Conservation (phyloP, 2,888 invertebrate genomes). For the Ariolimax columbianus region DNA sequence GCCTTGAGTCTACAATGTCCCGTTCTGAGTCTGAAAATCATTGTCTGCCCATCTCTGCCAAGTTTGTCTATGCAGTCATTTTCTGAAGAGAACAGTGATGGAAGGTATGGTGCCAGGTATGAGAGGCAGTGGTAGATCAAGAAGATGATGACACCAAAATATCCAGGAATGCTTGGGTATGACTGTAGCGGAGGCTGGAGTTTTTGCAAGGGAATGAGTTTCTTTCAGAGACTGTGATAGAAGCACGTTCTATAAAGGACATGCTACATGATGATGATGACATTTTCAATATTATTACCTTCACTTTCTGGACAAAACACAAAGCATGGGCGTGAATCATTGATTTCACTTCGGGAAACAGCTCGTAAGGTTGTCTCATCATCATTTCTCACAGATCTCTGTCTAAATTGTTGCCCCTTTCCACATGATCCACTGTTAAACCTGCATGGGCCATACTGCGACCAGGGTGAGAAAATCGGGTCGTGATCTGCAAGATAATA, state of each 20-base stretch:
- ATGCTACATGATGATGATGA: too few relatives aligned
- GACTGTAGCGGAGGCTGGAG: too few relatives aligned
- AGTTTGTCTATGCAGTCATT: too few relatives aligned
- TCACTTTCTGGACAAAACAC: slow-evolving; percentile 3
- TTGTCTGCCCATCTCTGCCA: too few relatives aligned
- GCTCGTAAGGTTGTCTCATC: neutral
- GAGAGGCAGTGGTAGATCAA: neutral
- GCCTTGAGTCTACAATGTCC: too few relatives aligned
- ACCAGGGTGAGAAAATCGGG: slow-evolving; percentile 37
- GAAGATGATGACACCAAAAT: neutral
- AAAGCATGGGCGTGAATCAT: slow-evolving; percentile 12
- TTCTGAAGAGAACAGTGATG: neutral
- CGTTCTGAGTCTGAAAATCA: too few relatives aligned
- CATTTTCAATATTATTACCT: neutral
- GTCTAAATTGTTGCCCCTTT: neutral
- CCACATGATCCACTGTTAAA: slow-evolving; percentile 6
- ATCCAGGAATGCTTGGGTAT: too few relatives aligned
- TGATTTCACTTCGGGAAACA: neutral
- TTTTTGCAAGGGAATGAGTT: too few relatives aligned
- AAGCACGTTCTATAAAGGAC: too few relatives aligned
- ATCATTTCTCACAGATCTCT: neutral
- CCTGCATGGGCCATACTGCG: neutral
- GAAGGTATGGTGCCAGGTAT: neutral
- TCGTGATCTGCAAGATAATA: slow-evolving; percentile 8
- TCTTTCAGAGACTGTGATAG: too few relatives aligned